Conservation (phyloP, 2,113 vertebrate genomes). For the Pelmatolapia mariae region DNA sequence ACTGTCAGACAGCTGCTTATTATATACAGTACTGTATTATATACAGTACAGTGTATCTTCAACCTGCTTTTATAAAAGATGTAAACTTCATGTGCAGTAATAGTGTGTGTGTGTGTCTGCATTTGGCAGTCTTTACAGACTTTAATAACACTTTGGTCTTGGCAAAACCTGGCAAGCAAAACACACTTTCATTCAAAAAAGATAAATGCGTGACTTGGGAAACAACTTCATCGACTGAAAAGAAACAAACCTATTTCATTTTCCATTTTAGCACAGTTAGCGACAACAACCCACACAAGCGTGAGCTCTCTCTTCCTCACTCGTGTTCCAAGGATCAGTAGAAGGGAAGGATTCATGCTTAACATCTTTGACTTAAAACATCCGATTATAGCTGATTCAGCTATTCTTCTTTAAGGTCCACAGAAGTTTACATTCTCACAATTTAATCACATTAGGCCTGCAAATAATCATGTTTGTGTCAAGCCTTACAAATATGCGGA, state of each 20-base stretch:
- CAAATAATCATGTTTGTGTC: slow-evolving; percentile 51
- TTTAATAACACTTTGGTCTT: background rate
- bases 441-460: slow-evolving; percentile 52
- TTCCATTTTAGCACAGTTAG: background rate
- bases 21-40: background rate
- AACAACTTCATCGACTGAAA: background rate
- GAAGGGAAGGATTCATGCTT: background rate
- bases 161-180: background rate
- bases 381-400: slow-evolving; percentile 39
- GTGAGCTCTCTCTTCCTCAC: background rate
- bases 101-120: background rate
- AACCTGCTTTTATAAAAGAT: background rate
- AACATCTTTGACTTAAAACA: slow-evolving; percentile 21
- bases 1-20: background rate
- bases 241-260: background rate
- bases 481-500: slow-evolving; percentile 10
- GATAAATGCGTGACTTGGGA: background rate
- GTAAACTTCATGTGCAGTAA: background rate
- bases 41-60: background rate
- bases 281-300: background rate
- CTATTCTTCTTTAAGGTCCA: slow-evolving; percentile 18
- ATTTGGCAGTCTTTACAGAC: background rate
- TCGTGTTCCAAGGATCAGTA: background rate
- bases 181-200: background rate
- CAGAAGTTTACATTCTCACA: slow-evolving; percentile 25